These are phyloP conservation scores for Laspeyria flexula DNA, from an alignment of 2,888 invertebrate species.

Conservation along the genomic window DNA sequence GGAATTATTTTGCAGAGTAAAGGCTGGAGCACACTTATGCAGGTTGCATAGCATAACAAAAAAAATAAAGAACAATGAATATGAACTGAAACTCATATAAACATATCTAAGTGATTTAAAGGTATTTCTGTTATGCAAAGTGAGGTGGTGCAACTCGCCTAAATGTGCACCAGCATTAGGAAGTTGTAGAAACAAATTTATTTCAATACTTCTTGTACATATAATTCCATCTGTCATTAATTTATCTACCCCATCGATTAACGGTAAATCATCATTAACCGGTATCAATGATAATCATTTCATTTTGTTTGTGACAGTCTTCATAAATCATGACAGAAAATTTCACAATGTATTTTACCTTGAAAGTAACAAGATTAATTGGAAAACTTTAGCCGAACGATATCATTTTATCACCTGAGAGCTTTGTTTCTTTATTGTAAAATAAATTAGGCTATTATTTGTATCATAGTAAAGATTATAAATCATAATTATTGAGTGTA, in stretches of 20 bases:
- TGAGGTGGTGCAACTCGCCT: too few relatives aligned
- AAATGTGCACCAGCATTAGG: too few relatives aligned
- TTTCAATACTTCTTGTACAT: neutral
- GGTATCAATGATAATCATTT: constrained; percentile 1
- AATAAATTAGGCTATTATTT: constrained; percentile 44
- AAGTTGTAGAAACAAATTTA: constrained; percentile 21
- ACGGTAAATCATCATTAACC: neutral
- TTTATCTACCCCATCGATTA: too few relatives aligned
- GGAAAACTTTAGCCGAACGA: constrained; percentile 30
- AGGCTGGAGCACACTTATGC: too few relatives aligned
- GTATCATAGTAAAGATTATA: constrained; percentile 50
- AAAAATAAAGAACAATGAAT: too few relatives aligned
- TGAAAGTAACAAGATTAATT: constrained; percentile 43
- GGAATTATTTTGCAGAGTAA: too few relatives aligned
- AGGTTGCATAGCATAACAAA: too few relatives aligned
- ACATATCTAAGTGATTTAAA: too few relatives aligned
- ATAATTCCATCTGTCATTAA: neutral
- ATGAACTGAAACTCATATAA: too few relatives aligned
- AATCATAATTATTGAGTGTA: constrained; percentile 64
- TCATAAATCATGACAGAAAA: constrained; percentile 28
- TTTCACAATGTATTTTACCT: constrained; percentile 37
- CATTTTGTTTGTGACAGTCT: constrained; percentile 12
- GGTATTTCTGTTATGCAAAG: too few relatives aligned
- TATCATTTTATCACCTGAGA: constrained; percentile 37
- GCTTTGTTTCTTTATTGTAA: constrained; percentile 46